Base-by-base conservation (phyloP, 2,888 invertebrate genomes). In the Platycheirus rosarum region DNA sequence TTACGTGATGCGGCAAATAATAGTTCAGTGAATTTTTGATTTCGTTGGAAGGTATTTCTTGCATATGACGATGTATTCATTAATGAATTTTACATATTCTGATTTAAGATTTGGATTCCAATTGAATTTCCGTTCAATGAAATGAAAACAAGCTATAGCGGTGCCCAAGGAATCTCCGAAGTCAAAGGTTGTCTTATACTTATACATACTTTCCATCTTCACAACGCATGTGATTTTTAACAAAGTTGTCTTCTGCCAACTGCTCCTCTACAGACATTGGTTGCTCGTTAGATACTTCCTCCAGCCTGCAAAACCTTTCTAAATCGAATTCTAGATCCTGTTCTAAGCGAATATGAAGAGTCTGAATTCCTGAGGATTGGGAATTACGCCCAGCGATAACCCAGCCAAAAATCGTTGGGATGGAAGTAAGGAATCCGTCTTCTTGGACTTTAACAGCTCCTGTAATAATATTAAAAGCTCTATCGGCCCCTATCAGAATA, bases 31-130 rank as follows among this genome's bases (percentile, higher is more conserved):
- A 13, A n/a, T 42, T 14, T 16, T 57, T 13, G n/a, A 84, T 23
- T 57, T 69, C 49, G 13, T 26, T 16, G 5, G 35, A 8, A 3
- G 46, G 35, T 8, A 78, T 57, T 44, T 68, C 49, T 32, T 78
- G 51, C 57, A 85, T 78, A n/a, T 80, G 70, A 2, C 49, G 37
- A 55, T n/a, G n/a, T n/a, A n/a, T n/a, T n/a, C n/a, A n/a, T n/a
- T n/a, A n/a, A n/a, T n/a, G n/a, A n/a, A n/a, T n/a, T n/a, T n/a
- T n/a, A n/a, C n/a, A n/a, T n/a, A n/a, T n/a, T n/a, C n/a, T n/a
- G n/a, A n/a, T n/a, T n/a, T n/a, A n/a, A n/a, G n/a, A n/a, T n/a
- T n/a, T n/a, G 23, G 23, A 5, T 48, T 40, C 2, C n/a, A 55
- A 23, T 14, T 26, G 8, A 75, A 48, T 49, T 49, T 26, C 3